Base-by-base conservation (phyloP, 2,113 vertebrate genomes). In the Lepidiolamprologus cunningtoni region DNA sequence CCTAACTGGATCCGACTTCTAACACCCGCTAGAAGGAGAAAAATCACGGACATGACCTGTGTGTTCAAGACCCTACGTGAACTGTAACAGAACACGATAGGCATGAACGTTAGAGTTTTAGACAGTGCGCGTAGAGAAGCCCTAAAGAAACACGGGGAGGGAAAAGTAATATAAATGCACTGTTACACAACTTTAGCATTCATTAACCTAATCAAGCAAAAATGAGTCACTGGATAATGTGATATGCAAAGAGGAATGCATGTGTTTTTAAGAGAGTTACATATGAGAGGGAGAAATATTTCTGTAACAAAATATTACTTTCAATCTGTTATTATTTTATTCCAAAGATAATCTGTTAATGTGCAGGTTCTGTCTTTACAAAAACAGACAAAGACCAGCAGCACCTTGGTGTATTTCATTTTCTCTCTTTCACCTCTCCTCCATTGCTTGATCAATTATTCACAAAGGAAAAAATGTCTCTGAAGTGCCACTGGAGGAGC, bases 1-100 rank as follows among this genome's bases (percentile, higher is more conserved):
- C 53, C 92, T 89, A 92, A 94, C 86, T 47, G 87, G 89, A 91
- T 91, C 91, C 31, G 33, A 14, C 73, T 81, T 80, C 85, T 76
- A 86, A 90, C 92, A 90, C 88, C 85, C 47, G 33, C 37, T 19
- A 37, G 61, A 89, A 33, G 47, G 80, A 90, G 89, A 87, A 80
- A 81, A 80, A 86, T 63, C 84, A 86, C 84, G 87, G 71, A 81
- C 54, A 26, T 58, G 71, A 84, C 73, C 80, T 50, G 82, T 57
- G 71, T 61, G 35, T 37, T 17, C 55, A 13, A 28, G 50, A 42
- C 73, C 50, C 8, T 17, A 80, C 9, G 3, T 81, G 61, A 79
- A 81, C 50, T 71, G 80, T 35, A 21, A n/a, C 83, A 83, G 33
- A 87, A 89, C 82, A 54, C 28, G 89, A 89, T 63, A 82, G 84